Conservation (phyloP, 2,888 invertebrate genomes). For the Harpalus rufipes region DNA sequence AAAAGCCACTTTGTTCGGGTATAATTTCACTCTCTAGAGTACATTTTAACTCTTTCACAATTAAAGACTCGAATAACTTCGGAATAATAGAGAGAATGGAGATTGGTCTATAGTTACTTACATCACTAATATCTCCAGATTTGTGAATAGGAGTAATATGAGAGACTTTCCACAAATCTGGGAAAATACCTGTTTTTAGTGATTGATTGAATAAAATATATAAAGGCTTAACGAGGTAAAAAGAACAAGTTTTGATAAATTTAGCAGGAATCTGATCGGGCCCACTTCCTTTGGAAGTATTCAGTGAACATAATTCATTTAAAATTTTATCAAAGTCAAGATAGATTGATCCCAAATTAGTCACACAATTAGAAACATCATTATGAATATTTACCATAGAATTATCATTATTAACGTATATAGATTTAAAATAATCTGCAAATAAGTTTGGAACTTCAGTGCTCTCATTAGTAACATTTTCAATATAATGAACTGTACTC, state of each 20-base stretch:
- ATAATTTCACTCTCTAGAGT: background rate
- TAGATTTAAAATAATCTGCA: slow-evolving; percentile 50
- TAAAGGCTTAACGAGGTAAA: slow-evolving; percentile 5
- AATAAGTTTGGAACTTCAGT: slow-evolving; percentile 22
- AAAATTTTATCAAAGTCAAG: slow-evolving; percentile 2
- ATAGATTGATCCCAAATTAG: background rate
- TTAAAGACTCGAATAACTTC: background rate
- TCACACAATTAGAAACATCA: background rate
- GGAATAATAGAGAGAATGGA: slow-evolving; percentile 12
- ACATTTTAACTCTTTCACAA: slow-evolving; percentile 1
- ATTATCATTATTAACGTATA: background rate
- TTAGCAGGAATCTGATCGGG: slow-evolving; percentile 17
- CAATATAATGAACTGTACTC: background rate
- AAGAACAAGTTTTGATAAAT: slow-evolving; percentile 15
- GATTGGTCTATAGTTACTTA: slow-evolving; percentile 53
- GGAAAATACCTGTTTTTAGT: slow-evolving; percentile 13
- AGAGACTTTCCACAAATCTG: slow-evolving; percentile 1
- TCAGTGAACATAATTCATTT: background rate
- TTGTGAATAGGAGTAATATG: slow-evolving; percentile 8
- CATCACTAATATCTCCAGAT: slow-evolving; percentile 39
- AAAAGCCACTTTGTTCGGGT: slow-evolving; percentile 68
- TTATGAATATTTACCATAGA: background rate
- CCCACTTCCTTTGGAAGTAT: slow-evolving; percentile 20
- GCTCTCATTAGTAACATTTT: slow-evolving; percentile 16
- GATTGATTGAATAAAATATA: slow-evolving; percentile 14